Conservation (phyloP, 2,113 vertebrate species). For the Saiga tatarica region DNA sequence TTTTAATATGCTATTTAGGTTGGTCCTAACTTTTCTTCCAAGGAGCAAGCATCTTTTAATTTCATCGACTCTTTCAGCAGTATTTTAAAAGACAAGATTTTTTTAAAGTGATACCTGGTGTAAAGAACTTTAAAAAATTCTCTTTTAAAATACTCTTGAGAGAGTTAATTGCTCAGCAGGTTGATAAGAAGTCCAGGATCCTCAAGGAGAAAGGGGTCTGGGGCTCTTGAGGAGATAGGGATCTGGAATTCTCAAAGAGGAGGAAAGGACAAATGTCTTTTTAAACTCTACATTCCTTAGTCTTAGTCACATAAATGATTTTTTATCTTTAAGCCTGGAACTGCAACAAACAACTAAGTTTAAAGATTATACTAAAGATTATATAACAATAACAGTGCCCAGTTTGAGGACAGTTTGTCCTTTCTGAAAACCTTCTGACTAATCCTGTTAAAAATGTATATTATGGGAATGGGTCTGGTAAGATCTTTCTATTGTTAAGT, state of each 20-base stretch:
- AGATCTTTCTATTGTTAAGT: neutral
- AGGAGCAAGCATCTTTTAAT: neutral
- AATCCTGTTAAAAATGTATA: neutral
- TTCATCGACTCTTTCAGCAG: neutral
- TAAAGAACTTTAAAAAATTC: neutral
- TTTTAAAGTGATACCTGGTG: neutral
- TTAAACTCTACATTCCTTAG: neutral
- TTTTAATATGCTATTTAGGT: neutral
- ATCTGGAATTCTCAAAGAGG: neutral
- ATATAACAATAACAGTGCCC: neutral
- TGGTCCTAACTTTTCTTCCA: neutral
- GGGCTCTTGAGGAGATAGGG: neutral
- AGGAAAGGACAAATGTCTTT: neutral
- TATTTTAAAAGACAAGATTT: neutral
- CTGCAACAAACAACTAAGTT: neutral
- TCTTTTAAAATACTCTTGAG: neutral
- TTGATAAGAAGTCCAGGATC: neutral
- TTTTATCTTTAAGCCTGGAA: neutral
- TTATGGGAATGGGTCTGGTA: neutral
- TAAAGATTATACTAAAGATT: neutral
- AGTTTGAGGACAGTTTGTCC: neutral
- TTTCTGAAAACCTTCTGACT: neutral
- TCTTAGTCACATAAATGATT: neutral
- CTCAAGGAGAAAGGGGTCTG: neutral
- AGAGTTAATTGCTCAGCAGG: neutral